Conservation (phyloP, 2,888 invertebrate genomes). For the Ariolimax columbianus region DNA sequence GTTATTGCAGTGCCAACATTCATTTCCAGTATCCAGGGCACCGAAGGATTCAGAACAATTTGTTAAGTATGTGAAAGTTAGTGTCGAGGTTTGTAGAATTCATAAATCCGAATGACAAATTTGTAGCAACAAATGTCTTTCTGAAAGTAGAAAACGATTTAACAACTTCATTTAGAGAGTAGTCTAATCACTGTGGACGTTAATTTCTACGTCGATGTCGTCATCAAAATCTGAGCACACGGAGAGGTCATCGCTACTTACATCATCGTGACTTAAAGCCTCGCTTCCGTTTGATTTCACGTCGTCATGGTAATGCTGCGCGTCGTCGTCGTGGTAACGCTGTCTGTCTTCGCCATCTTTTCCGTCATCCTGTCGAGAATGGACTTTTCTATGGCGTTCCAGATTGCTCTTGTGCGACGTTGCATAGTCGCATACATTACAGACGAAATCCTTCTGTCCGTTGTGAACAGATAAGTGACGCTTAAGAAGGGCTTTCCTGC, state of each 20-base stretch:
- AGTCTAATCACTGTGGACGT: slow-evolving; percentile 53
- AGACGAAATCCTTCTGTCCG: slow-evolving; percentile 79
- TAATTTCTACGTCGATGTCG: slow-evolving; percentile 54
- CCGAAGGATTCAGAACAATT: too few relatives aligned
- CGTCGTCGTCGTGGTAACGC: slow-evolving; percentile 7
- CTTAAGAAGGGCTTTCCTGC: slow-evolving; percentile 79
- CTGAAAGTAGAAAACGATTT: too few relatives aligned
- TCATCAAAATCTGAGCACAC: slow-evolving; percentile 59
- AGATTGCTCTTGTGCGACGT: slow-evolving; percentile 80
- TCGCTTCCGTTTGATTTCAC: slow-evolving; percentile 51
- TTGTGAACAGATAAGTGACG: slow-evolving; percentile 80
- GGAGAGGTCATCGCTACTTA: slow-evolving; percentile 56
- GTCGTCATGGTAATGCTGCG: slow-evolving; percentile 42
- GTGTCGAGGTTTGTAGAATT: too few relatives aligned
- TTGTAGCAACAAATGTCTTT: too few relatives aligned
- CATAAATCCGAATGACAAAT: too few relatives aligned
- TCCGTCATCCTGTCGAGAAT: slow-evolving; percentile 68
- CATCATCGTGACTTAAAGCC: slow-evolving; percentile 50
- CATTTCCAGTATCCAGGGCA: too few relatives aligned
- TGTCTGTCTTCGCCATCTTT: slow-evolving; percentile 16
- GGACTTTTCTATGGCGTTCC: slow-evolving; percentile 79
- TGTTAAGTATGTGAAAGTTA: too few relatives aligned
- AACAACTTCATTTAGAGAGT: too few relatives aligned
- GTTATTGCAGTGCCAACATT: too few relatives aligned
- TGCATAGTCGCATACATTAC: slow-evolving; percentile 79